Percentiles rank a stretch among this genome's conserved stretches.
Conservation (phyloP, 1,140 invertebrate species). For the Drosophila yakuba region DNA sequence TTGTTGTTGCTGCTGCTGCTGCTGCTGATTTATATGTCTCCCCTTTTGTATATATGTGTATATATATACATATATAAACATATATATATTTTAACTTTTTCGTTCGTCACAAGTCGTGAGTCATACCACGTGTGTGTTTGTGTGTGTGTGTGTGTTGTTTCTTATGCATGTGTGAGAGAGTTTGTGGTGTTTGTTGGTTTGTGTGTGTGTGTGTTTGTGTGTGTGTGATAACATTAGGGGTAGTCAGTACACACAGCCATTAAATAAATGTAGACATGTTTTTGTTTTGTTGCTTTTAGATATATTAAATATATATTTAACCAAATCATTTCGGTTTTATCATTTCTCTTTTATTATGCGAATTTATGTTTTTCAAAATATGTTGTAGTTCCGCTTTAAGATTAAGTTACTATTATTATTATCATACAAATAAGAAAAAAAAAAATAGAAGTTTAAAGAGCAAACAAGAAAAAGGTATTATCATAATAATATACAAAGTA, state of each 20-base stretch:
- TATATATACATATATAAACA: too few relatives aligned
- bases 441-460: constrained; percentile 18
- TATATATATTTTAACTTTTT: constrained; percentile 11
- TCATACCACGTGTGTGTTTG: constrained; percentile 24
- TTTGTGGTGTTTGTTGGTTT: not conserved
- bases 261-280: constrained; percentile 53
- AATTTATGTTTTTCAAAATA: constrained; percentile 84
- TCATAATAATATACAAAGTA: constrained; percentile 19
- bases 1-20: not conserved
- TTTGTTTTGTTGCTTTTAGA: constrained; percentile 24
- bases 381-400: constrained; percentile 72
- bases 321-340: constrained; percentile 30
- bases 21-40: constrained; percentile 22
- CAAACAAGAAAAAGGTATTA: constrained; percentile 7
- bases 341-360: constrained; percentile 36
- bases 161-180: constrained; percentile 14
- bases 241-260: constrained; percentile 80
- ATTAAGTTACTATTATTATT: constrained; percentile 15
- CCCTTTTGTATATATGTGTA: not conserved
- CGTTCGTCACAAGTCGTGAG: constrained; percentile 27
- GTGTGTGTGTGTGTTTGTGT: constrained; percentile 12
- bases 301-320: constrained; percentile 48
- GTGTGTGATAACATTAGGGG: constrained; percentile 51
- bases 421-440: constrained; percentile 28
- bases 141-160: constrained; percentile 14